Evolutionary conservation across 2,888 invertebrate species (phyloP), one percentile per base, ranked within the genome.

Genomic region (Rhagium mordax): DNA sequence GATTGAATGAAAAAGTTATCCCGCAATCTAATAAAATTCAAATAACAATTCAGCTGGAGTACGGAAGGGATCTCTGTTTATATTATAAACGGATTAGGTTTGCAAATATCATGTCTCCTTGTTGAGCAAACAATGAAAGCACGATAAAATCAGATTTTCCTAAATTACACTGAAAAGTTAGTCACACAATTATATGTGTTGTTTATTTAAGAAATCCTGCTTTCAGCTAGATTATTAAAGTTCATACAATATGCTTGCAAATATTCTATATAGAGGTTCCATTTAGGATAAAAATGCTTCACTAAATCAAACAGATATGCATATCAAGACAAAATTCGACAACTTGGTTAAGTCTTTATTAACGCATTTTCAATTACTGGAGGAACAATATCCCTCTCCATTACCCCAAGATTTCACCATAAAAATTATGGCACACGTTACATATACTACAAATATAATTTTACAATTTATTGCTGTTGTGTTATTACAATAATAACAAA

Each of bases 51-150:
- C 81, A 77, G 78, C 79, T 78, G 51, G 33, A 29, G 20, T 48
- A 48, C 68, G 74, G 82, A 80, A 80, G 80, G 78, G 80, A 80
- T 79, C 81, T 78, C 78, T 80, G 82, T 83, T 83, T 82, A 82
- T 79, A 79, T 82, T 82, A 81, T 82, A 84, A 84, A 82, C 79
- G 82, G 81, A 83, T 83, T 83, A 82, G 78, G 79, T 81, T 82
- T 81, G 83, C 82, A 83, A 83, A 83, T 82, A 84, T 81, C 74
- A 78, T 78, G 75, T 64, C 74, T 78, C 77, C 74, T 74, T 73
- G 72, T 74, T 77, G 75, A 74, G 70, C 76, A 78, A 79, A 81
- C 79, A 79, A 71, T 77, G 75, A 76, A 74, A 71, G 73, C 74
- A 74, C 70, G 77, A 80, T 76, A 77, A 76, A 78, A 78, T 72